Conservation (phyloP, 2,797 vertebrate genomes). For the Danio tinwini region DNA sequence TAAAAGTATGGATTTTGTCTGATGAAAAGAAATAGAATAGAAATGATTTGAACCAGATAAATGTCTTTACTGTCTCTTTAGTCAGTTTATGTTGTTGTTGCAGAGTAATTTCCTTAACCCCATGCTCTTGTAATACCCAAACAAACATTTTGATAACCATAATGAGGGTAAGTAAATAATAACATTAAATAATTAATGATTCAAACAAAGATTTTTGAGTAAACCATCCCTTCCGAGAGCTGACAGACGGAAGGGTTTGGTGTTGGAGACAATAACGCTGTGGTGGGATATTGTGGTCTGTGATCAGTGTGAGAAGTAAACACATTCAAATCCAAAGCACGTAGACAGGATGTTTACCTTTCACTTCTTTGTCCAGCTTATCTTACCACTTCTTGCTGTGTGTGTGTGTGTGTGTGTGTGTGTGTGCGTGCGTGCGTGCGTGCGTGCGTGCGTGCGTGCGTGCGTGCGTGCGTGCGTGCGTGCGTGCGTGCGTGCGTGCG, state of each 20-base stretch:
- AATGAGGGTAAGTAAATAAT: background rate
- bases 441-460: conserved; percentile 33
- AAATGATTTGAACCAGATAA: background rate
- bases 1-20: background rate
- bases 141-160: too few relatives aligned
- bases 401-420: background rate
- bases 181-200: background rate
- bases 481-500: conserved; percentile 4
- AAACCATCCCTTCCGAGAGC: background rate
- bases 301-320: conserved; percentile 53
- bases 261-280: conserved; percentile 34
- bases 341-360: conserved; percentile 59
- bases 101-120: background rate
- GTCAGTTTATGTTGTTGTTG: background rate
- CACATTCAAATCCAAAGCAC: conserved; percentile 43
- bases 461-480: background rate
- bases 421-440: background rate
- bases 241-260: conserved; percentile 34
- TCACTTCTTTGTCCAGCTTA: conserved; percentile 53
- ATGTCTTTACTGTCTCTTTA: background rate
- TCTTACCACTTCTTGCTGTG: conserved; percentile 33
- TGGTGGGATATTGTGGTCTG: conserved; percentile 42
- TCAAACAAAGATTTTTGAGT: background rate
- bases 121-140: too few relatives aligned
- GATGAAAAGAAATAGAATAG: background rate